These are phyloP conservation scores for Solea solea DNA, from an alignment of 2,113 vertebrate species.

Conservation along the genomic window DNA sequence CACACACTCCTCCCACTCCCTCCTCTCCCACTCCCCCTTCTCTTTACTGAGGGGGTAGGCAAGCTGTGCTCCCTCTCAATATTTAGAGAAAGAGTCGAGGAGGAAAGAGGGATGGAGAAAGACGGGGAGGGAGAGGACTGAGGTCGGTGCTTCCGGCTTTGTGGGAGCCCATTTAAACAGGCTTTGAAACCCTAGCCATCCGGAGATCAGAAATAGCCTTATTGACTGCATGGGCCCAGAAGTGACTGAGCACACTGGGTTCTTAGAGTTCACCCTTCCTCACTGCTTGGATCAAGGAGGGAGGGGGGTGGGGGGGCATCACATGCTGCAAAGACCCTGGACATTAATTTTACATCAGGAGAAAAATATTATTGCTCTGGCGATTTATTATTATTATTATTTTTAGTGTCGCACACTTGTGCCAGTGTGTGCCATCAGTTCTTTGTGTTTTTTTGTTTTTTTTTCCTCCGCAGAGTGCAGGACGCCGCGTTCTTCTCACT, in stretches of 20 bases:
- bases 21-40: constrained; percentile 6
- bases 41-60: constrained; percentile 54
- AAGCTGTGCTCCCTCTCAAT: constrained; percentile 75
- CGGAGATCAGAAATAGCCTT: constrained; percentile 81
- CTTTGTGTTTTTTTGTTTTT: constrained; percentile 18
- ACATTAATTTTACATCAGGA: constrained; percentile 70
- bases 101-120: constrained; percentile 55
- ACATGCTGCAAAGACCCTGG: constrained; percentile 39
- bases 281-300: constrained; percentile 27
- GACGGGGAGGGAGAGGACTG: constrained; percentile 63
- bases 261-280: constrained; percentile 68
- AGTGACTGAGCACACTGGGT: constrained; percentile 71
- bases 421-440: constrained; percentile 28
- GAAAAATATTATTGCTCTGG: constrained; percentile 53
- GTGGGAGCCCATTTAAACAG: constrained; percentile 80
- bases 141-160: constrained; percentile 76
- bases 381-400: constrained; percentile 24
- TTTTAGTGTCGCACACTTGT: constrained; percentile 22
- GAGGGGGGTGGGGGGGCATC: constrained; percentile 30
- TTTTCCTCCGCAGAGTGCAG: constrained; percentile 12
- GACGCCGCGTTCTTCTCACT: constrained; percentile 23
- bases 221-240: constrained; percentile 77
- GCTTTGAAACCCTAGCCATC: constrained; percentile 84
- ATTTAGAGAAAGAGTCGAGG: constrained; percentile 71
- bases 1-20: background rate